phyloP scores from a whole-genome alignment of 2,888 invertebrate species.

The Orchestes rusci region DNA sequence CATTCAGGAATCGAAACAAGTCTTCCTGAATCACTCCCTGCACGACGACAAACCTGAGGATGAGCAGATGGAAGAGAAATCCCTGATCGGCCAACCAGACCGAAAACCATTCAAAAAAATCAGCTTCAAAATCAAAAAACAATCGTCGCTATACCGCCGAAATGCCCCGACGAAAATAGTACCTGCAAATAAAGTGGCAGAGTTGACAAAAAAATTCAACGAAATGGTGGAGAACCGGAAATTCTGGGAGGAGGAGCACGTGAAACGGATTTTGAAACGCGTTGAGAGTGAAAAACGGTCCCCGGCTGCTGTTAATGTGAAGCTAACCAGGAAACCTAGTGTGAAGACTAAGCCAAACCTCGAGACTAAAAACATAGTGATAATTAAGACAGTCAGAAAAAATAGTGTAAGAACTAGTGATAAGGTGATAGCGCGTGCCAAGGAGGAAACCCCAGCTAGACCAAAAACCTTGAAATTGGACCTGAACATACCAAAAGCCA shows the following conservation, averaged over 20 bases:
- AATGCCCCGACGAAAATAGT: conserved; percentile 33
- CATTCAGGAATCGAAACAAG: conserved; percentile 34
- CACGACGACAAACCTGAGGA: conserved; percentile 22
- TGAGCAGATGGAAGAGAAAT: conserved; percentile 26
- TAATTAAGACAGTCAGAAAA: conserved; percentile 25
- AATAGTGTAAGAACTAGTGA: conserved; percentile 23
- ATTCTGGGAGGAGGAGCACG: conserved; percentile 50
- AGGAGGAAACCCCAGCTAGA: conserved; percentile 12
- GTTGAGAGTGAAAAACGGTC: conserved; percentile 32
- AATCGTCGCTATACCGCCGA: conserved; percentile 44
- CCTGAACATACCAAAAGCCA: conserved; percentile 20
- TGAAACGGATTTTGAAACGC: conserved; percentile 45
- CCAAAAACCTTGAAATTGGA: conserved; percentile 28
- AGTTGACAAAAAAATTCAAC: conserved; percentile 63
- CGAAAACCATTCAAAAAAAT: conserved; percentile 48
- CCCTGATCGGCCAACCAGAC: conserved; percentile 15
- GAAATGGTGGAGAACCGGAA: conserved; percentile 48
- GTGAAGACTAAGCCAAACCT: conserved; percentile 43
- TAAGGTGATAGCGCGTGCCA: conserved; percentile 26
- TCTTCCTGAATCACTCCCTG: conserved; percentile 31
- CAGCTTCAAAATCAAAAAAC: conserved; percentile 54
- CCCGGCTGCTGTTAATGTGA: conserved; percentile 31
- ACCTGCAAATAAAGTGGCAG: conserved; percentile 54
- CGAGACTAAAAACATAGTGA: conserved; percentile 26
- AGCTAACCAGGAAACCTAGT: conserved; percentile 45